Evolutionary conservation across 2,888 invertebrate genomes (phyloP), one percentile per base, ranked within the genome.

Genomic region (Yponomeuta plumbellus): DNA sequence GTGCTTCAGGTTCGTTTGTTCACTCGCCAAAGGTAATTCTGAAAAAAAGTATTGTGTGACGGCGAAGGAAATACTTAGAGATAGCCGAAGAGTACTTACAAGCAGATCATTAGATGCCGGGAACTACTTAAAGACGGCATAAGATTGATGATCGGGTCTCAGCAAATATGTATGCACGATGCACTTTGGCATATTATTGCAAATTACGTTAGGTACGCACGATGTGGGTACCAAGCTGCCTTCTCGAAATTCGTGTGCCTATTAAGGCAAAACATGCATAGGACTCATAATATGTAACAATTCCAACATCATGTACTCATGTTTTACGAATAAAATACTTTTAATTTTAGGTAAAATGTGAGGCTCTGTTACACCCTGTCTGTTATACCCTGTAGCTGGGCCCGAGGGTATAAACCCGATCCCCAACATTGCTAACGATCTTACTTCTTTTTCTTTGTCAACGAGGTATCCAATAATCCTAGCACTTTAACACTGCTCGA

Each of bases 1-100:
- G 82, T 86, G 86, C 44, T 77, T 79, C 84, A 80, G 80, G 79
- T 79, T 80, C 78, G 77, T 80, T 74, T 76, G 76, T 66, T 63
- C 52, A 22, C 21, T 63, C 17, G 11, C 21, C n/a, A 52, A 52
- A 52, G 44, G 44, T 52, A 52, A 17, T 52, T 52, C 44, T 52
- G 8, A 52, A 52, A 52, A 52, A 52, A 52, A 52, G 44, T 52
- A 52, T 52, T 52, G 17, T 13, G 13, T 8, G 58, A 58, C 3
- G 58, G 21, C 58, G 58, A 58, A 58, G 22, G 21, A 20, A n/a
- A 58, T 13, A 20, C 13, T 13, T 17, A 52, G 44, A 52, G 44
- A 52, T 52, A 52, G 44, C 17, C 5, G 17, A 52, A 52, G 44
- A 52, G 44, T 17, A 52, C 13, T 3, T 17, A 17, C 17, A 52